Base-by-base conservation (phyloP, 2,888 invertebrate genomes). In the Prosopocoilus inquinatus region DNA sequence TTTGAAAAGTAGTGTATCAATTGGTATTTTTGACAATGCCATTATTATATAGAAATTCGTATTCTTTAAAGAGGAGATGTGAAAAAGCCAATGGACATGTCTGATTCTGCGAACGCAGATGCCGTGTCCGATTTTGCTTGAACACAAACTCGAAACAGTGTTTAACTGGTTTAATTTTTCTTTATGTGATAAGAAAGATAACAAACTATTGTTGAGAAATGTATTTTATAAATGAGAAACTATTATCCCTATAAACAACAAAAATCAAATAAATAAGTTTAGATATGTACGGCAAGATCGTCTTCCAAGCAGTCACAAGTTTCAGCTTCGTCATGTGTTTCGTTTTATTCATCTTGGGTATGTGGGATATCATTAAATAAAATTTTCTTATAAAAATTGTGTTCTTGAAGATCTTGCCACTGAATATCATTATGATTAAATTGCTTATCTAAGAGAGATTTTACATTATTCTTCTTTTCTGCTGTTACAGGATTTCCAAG, bases 381-480 rank as follows among this genome's bases (percentile, higher is more conserved):
- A 47, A 47, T 28, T 36, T 53, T n/a, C 16, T 47, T 34, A 48
- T 53, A 53, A 53, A 53, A 53, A 28, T 33, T 48, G 7, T 47
- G 46, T 32, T 48, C 9, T 28, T 13, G 53, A 38, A 53, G 48
- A 34, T 53, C 15, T 53, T 43, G 41, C 53, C 41, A 53, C n/a
- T 53, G 7, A 12, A 41, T 39, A 11, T 53, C 43, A 15, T 53
- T 41, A 9, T 43, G n/a, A 43, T 32, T 48, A 33, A 53, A 48
- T n/a, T 53, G 48, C 34, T 53, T 43, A 16, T 48, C 34, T 41
- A 53, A 53, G 1, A 53, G 47, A 39, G 39, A 16, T 28, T 38
- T 47, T 7, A 53, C 47, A 41, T 53, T 47, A 32, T 47, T 34
- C 15, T 16, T 53, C 15, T 53, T 53, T 53, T 52, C 52, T 9